Base-by-base conservation (phyloP, 2,113 vertebrate species). In the Ceyx cyanopectus region DNA sequence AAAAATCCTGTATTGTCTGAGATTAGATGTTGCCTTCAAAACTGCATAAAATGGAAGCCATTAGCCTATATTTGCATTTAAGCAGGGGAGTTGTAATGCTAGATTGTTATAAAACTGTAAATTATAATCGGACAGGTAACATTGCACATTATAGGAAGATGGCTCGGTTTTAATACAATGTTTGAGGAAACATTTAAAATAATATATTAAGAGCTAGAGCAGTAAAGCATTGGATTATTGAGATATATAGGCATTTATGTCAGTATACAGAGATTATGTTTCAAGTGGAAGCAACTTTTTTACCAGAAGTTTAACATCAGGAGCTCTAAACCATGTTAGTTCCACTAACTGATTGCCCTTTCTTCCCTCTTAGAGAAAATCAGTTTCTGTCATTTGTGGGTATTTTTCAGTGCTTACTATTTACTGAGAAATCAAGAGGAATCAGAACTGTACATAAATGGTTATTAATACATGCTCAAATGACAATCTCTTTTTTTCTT, bases 61-160 rank as follows among this genome's bases (percentile, higher is more conserved):
- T 90, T 89, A 67, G 27, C 29, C 77, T 92, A 7, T 66, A 89
- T 94, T 97, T 97, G 67, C 60, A 80, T 93, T 95, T 93, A 92
- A 77, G 54, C n/a, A 80, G 68, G 74, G n/a, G 40, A 67, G 37
- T 14, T 92, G 57, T 93, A 87, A 91, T 91, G 32, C 5, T 63
- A 89, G 67, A 22, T n/a, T 50, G 56, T 74, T 94, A 77, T 23
- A 73, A 70, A 94, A 87, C 74, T 85, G 46, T 91, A 92, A 86
- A 92, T 93, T 94, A 80, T 76, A 68, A 94, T 91, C 67, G 80
- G 73, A 66, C 41, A 78, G 67, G 56, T 96, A 79, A 83, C 17
- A 21, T 77, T 81, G 41, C 14, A 26, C 1, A 1, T 84, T 94
- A 40, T 61, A 91, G 45, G 48, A 92, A 89, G 73, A 83, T 41